phyloP scores from a whole-genome alignment of 2,797 vertebrate genomes.

The Coranthus polyacanthus region DNA sequence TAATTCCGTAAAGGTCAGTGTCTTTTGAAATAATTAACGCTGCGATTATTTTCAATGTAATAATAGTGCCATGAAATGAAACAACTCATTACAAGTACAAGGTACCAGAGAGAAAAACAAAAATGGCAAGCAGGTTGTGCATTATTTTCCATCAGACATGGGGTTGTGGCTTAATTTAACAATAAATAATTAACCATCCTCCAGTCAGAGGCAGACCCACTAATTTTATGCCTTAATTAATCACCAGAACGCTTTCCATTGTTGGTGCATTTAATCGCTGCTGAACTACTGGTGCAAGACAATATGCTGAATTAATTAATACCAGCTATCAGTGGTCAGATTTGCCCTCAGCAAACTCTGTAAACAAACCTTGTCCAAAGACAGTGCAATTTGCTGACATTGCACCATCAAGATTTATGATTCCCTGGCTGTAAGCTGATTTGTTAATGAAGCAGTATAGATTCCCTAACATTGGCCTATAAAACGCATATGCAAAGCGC shows the following conservation, averaged over 20 bases:
- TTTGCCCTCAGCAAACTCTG: constrained; percentile 62
- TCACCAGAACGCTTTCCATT: constrained; percentile 69
- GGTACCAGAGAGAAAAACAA: constrained; percentile 39
- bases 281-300: constrained; percentile 69
- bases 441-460: constrained; percentile 72
- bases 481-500: constrained; percentile 67
- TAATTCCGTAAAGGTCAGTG: constrained; percentile 42
- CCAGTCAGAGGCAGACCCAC: constrained; percentile 66
- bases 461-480: constrained; percentile 45
- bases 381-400: constrained; percentile 66
- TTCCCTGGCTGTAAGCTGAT: constrained; percentile 53
- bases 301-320: constrained; percentile 81
- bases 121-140: constrained; percentile 67
- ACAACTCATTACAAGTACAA: constrained; percentile 26
- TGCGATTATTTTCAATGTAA: constrained; percentile 43
- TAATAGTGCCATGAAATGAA: constrained; percentile 44
- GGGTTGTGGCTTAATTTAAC: constrained; percentile 68
- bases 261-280: constrained; percentile 75
- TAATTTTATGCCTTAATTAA: constrained; percentile 78
- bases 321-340: constrained; percentile 73
- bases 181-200: constrained; percentile 79
- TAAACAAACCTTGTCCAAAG: constrained; percentile 71
- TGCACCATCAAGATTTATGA: constrained; percentile 79
- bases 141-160: constrained; percentile 63
- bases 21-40: constrained; percentile 45